A percentile compares a stretch with the other conserved stretches of the same genome.
phyloP scores from a whole-genome alignment of 1,140 invertebrate genomes.

The Intoshia linei region DNA sequence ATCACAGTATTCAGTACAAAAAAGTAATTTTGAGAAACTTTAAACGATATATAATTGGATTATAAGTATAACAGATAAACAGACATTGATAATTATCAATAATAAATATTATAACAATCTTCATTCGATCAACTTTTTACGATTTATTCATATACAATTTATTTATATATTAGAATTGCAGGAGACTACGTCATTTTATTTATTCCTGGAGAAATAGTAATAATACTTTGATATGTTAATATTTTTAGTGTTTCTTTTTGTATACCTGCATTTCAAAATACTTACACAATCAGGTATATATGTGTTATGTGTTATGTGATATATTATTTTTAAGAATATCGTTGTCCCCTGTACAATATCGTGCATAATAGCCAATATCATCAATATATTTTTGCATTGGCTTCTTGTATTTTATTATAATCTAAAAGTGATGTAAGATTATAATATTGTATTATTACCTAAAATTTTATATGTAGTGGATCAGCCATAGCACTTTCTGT shows the following conservation, averaged over 20 bases:
- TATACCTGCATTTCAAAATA: conserved; percentile 4
- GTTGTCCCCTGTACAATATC: conserved; percentile 4
- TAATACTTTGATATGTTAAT: not conserved
- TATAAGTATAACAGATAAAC: too few relatives aligned
- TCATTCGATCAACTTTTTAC: too few relatives aligned
- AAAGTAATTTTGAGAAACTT: too few relatives aligned
- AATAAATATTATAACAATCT: too few relatives aligned
- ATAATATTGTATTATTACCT: not conserved
- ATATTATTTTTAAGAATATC: conserved; percentile 3
- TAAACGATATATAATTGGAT: too few relatives aligned
- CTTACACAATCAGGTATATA: conserved; percentile 5
- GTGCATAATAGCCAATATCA: conserved; percentile 3
- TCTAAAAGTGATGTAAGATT: conserved; percentile 1
- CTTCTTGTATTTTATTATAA: conserved; percentile 3
- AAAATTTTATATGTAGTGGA: conserved; percentile 3
- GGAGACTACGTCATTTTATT: conserved; percentile 5
- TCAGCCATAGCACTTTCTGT: conserved; percentile 3
- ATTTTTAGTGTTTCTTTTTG: conserved; percentile 4
- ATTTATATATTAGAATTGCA: conserved; percentile 1
- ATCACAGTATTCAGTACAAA: too few relatives aligned
- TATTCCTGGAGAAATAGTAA: conserved; percentile 6
- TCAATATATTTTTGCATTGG: conserved; percentile 5
- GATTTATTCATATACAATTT: too few relatives aligned
- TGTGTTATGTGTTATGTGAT: not conserved
- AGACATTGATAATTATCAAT: too few relatives aligned